Evolutionary conservation across 1,140 invertebrate genomes (phyloP).

Genomic region (Sminthurinus signatus): DNA sequence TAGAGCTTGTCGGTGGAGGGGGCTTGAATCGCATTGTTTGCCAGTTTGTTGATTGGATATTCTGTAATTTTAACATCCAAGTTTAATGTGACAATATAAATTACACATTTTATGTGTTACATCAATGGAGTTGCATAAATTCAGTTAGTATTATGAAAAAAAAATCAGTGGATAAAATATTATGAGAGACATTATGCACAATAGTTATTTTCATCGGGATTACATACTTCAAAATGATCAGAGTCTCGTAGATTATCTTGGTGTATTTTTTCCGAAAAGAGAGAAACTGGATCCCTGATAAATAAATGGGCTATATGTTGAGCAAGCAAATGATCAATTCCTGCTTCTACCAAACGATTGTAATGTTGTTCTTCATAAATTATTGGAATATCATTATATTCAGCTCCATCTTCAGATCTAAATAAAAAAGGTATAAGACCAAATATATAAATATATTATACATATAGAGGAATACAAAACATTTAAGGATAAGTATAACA

Average conservation of each 20-base stretch:
- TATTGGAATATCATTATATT: constrained; percentile 85
- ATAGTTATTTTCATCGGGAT: too few species aligned
- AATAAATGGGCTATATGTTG: constrained; percentile 97
- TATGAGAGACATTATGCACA: too few species aligned
- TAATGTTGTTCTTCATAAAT: constrained; percentile 80
- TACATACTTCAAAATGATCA: constrained; percentile 96
- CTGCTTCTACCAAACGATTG: constrained; percentile 70
- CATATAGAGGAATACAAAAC: too few species aligned
- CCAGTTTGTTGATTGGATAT: constrained; percentile 99
- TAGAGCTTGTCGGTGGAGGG: constrained; percentile 85
- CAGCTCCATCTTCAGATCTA: constrained; percentile 33
- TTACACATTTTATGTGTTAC: too few species aligned
- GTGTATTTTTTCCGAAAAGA: constrained; percentile 93
- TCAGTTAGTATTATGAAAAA: too few species aligned
- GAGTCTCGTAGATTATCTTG: constrained; percentile 90
- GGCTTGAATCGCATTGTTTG: constrained; percentile 99
- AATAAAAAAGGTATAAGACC: too few species aligned
- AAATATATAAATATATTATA: too few species aligned
- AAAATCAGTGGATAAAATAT: too few species aligned
- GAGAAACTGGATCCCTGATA: constrained; percentile 91
- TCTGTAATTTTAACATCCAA: constrained; percentile 56
- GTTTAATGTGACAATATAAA: too few species aligned
- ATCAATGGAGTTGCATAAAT: too few species aligned
- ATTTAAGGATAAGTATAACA: too few species aligned
- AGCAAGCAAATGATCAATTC: constrained; percentile 83